Conservation (phyloP, 2,113 vertebrate species). For the Oostethus manadensis region DNA sequence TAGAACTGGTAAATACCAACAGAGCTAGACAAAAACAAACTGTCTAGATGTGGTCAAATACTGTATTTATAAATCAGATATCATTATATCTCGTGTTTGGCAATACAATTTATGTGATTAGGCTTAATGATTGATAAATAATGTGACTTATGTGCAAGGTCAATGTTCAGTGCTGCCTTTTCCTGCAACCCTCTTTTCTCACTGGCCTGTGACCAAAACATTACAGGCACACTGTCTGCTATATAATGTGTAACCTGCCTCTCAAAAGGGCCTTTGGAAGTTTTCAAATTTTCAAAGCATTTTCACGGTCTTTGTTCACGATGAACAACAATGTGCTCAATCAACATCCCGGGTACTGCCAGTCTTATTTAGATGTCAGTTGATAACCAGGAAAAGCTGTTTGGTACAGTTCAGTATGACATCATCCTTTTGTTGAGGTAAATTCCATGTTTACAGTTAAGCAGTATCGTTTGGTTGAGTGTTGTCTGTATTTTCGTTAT, state of each 20-base stretch:
- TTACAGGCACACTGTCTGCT: neutral
- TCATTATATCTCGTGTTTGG: conserved; percentile 9
- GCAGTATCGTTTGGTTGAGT: too few species aligned
- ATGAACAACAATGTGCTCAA: neutral
- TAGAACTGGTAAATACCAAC: neutral
- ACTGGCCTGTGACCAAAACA: conserved; percentile 18
- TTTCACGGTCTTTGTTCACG: neutral
- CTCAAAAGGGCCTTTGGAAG: conserved; percentile 7
- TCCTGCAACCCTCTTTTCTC: conserved; percentile 4
- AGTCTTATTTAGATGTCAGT: neutral
- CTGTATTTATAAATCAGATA: neutral
- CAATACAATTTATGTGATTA: conserved; percentile 16
- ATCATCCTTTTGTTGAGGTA: too few species aligned
- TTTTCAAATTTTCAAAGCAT: neutral
- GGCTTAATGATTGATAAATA: conserved; percentile 26
- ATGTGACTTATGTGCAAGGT: conserved; percentile 8
- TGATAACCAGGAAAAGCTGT: conserved; percentile 22
- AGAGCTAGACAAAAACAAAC: neutral
- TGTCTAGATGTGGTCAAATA: neutral
- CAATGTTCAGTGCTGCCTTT: conserved; percentile 14
- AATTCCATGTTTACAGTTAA: too few species aligned
- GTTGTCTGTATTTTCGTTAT: too few species aligned
- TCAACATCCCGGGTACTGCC: conserved; percentile 11
- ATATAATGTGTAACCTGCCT: conserved; percentile 7
- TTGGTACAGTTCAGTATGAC: neutral